Evolutionary conservation across 2,797 vertebrate species (phyloP).

Genomic region (Pseudochromis fuscus): DNA sequence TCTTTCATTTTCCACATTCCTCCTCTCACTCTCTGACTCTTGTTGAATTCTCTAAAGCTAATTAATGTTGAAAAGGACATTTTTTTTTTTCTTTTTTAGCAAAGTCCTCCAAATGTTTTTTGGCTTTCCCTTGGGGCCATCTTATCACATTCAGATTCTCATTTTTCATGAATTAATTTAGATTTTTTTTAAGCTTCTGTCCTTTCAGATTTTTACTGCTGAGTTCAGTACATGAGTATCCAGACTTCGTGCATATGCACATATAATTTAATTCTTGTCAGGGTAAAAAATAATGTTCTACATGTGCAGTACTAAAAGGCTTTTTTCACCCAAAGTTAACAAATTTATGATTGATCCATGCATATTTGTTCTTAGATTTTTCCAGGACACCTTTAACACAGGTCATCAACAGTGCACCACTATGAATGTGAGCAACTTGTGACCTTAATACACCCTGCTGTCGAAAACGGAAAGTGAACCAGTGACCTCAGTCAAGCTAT

Average conservation of each 20-base stretch:
- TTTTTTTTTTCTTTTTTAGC: slow-evolving; percentile 84
- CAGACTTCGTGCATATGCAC: slow-evolving; percentile 14
- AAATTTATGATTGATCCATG: not conserved
- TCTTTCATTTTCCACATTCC: slow-evolving; percentile 67
- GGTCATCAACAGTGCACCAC: slow-evolving; percentile 1
- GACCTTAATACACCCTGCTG: slow-evolving; percentile 46
- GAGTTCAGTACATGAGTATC: slow-evolving; percentile 20
- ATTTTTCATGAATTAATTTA: slow-evolving; percentile 53
- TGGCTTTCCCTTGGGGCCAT: slow-evolving; percentile 78
- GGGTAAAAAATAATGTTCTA: not conserved
- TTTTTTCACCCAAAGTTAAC: not conserved
- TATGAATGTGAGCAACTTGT: slow-evolving; percentile 6
- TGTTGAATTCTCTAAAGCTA: slow-evolving; percentile 80
- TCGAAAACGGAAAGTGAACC: slow-evolving; percentile 50
- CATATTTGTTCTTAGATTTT: not conserved
- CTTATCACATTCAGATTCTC: slow-evolving; percentile 57
- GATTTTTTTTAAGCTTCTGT: slow-evolving; percentile 26
- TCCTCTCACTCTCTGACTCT: slow-evolving; percentile 55
- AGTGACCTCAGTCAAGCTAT: slow-evolving; percentile 56
- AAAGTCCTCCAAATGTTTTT: slow-evolving; percentile 85
- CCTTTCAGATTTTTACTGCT: slow-evolving; percentile 37
- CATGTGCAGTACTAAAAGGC: slow-evolving; percentile 1
- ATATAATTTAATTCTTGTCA: slow-evolving; percentile 10
- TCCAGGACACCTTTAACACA: not conserved
- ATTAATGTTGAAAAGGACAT: slow-evolving; percentile 89